Evolutionary conservation across 1,140 invertebrate species (phyloP), one percentile per base, ranked within the genome.

Genomic region (Leptopilina boulardi): DNA sequence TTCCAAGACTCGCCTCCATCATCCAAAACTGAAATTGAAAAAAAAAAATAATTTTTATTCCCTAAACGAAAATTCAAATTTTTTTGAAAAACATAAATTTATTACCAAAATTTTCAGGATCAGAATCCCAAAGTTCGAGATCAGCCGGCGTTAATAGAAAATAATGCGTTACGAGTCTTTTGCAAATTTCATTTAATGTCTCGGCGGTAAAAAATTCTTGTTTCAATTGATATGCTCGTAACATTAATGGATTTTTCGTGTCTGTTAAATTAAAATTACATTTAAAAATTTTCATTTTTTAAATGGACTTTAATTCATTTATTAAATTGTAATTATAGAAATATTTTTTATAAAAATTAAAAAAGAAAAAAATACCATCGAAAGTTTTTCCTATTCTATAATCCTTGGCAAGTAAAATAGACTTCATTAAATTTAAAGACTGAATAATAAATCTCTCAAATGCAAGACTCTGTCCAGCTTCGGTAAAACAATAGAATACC

Each of bases 1-100:
- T 97, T 98, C 95, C 96, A 98, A 51, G 95, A 95, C 89, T 98
- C 97, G 11, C 96, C 96, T 26, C 94, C 93, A 91, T 98, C 97
- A 87, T 98, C 97, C 73, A 94, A 94, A 75, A 94, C 94, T 94
- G 82, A 79, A 90, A 91, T 84, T 79, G 75, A 73, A 15, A 74
- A 38, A 42, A 44, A 2, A 71, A 41, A 71, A 4, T 19, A 42
- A 41, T 26, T 10, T 4, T 66, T n/a, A 21, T 26, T 11, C 4
- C 11, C n/a, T n/a, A n/a, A n/a, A n/a, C n/a, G n/a, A n/a, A n/a
- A n/a, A n/a, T n/a, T n/a, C n/a, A n/a, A n/a, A n/a, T n/a, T n/a
- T n/a, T n/a, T n/a, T n/a, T n/a, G n/a, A n/a, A n/a, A n/a, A n/a
- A n/a, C n/a, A n/a, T 19, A 9, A 19, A 54, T 8, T 15, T 8